phyloP scores from a whole-genome alignment of 2,113 vertebrate species.

The Echinops telfairi region DNA sequence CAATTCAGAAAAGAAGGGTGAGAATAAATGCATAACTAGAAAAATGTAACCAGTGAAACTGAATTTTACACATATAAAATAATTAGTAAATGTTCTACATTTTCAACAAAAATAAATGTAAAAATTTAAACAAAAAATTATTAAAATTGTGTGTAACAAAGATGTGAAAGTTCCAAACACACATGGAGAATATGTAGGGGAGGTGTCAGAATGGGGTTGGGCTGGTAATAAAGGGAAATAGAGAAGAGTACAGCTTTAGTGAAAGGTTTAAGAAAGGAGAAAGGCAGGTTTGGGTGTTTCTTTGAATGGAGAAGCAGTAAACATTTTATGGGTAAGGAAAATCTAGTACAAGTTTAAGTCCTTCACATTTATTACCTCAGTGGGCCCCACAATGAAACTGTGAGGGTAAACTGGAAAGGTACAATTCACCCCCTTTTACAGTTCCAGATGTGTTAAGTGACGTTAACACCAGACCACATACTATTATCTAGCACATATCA shows the following conservation, averaged over 20 bases:
- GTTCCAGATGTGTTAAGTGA: conserved; percentile 17
- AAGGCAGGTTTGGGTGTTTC: conserved; percentile 11
- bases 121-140: no score
- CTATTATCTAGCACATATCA: background rate
- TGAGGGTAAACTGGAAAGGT: background rate
- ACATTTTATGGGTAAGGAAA: conserved; percentile 48
- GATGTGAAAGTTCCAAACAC: no score
- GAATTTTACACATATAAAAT: no score
- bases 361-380: conserved; percentile 38
- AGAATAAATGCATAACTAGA: no score
- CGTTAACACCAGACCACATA: conserved; percentile 33
- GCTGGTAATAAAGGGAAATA: conserved; percentile 17
- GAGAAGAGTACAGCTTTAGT: conserved; percentile 29
- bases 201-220: background rate
- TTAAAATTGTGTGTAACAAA: no score
- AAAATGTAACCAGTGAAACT: no score
- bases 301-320: conserved; percentile 37
- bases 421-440: conserved; percentile 19
- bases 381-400: conserved; percentile 19
- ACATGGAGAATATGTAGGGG: background rate
- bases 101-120: no score
- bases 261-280: conserved; percentile 49
- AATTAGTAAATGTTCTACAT: no score
- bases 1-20: no score
- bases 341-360: background rate